These are phyloP conservation scores for Heliocidaris tuberculata DNA, from an alignment of 35 echinoderm and acorn worm species.

Conservation along the genomic window DNA sequence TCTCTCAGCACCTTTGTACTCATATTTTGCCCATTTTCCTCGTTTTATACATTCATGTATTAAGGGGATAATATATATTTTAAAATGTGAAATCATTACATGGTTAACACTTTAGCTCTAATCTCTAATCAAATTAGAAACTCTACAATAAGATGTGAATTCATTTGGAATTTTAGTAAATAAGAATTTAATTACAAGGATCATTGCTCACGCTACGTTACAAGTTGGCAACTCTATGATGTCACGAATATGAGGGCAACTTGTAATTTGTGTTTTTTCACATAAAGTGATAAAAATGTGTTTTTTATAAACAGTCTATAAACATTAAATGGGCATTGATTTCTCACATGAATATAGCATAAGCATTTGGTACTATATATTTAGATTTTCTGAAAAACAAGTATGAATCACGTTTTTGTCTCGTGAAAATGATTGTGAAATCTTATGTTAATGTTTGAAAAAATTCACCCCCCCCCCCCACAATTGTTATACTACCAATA, in stretches of 20 bases:
- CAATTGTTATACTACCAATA: too few species aligned
- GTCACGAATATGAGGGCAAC: neutral
- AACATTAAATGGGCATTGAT: neutral
- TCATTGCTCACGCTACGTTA: neutral
- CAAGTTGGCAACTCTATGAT: neutral
- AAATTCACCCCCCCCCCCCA: too few species aligned
- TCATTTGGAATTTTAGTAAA: neutral
- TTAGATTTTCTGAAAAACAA: neutral
- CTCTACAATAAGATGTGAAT: neutral
- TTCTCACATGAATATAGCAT: neutral
- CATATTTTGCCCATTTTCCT: neutral
- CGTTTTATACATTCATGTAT: neutral
- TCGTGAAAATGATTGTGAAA: neutral
- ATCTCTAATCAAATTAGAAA: neutral
- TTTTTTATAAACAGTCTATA: neutral
- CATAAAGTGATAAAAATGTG: neutral
- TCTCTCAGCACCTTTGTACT: neutral
- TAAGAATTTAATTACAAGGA: conserved; percentile 14
- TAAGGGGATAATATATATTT: neutral
- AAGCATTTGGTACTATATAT: neutral
- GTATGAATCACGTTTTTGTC: neutral
- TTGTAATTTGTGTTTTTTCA: neutral
- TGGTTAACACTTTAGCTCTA: neutral
- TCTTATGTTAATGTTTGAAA: too few species aligned
- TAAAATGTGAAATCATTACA: neutral